Evolutionary conservation across 2,113 vertebrate species (phyloP).

Genomic region (Trogon surrucura): DNA sequence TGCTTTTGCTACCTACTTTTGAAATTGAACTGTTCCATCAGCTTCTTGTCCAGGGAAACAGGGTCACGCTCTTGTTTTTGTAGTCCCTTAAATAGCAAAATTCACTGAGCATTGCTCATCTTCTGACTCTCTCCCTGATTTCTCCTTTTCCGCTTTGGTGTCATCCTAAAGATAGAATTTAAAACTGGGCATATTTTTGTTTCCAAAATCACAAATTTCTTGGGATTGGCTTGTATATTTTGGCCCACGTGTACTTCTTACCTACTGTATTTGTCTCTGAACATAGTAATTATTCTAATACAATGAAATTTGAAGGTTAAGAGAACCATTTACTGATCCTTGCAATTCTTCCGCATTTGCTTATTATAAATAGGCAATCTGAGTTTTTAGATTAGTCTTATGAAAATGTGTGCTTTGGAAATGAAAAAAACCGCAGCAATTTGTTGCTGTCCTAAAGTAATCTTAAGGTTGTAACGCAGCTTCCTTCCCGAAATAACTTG

Average conservation of each 20-base stretch:
- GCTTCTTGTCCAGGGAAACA: background rate
- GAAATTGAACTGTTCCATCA: background rate
- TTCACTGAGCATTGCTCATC: background rate
- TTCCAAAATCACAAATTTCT: background rate
- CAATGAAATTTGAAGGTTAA: background rate
- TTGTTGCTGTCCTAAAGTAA: background rate
- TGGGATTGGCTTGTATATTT: background rate
- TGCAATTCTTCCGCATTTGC: background rate
- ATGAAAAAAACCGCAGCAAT: background rate
- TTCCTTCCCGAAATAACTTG: background rate
- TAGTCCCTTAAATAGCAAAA: background rate
- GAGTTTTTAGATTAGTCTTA: background rate
- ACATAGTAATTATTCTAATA: background rate
- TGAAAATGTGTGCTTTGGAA: background rate
- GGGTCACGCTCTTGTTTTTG: background rate
- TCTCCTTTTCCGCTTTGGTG: background rate
- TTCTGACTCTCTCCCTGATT: background rate
- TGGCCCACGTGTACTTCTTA: background rate
- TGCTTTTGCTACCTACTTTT: background rate
- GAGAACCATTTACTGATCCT: background rate
- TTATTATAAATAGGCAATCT: background rate
- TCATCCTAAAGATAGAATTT: background rate
- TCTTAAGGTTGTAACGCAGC: background rate
- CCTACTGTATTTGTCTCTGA: background rate
- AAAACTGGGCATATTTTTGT: background rate